Evolutionary conservation across 2,797 vertebrate genomes (phyloP).

Genomic region (Dromococcyx pavoninus): DNA sequence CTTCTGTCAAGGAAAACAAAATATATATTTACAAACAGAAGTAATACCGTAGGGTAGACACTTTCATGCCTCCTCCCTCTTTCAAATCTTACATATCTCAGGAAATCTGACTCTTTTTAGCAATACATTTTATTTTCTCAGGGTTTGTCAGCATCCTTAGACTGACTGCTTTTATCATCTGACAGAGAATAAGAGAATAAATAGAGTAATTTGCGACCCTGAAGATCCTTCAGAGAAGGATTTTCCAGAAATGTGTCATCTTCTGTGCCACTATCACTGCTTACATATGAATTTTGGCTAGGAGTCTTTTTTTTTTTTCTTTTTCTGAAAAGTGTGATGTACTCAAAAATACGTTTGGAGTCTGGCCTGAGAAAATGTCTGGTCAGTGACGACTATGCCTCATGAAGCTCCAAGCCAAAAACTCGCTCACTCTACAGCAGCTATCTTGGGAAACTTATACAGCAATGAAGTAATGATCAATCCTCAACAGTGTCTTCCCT

Average conservation of each 20-base stretch:
- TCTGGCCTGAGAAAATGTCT: neutral
- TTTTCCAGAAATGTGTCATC: neutral
- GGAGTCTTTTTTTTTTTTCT: neutral
- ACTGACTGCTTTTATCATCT: neutral
- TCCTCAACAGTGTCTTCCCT: neutral
- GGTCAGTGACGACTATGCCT: neutral
- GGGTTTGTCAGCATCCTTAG: neutral
- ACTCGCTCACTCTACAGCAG: neutral
- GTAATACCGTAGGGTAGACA: neutral
- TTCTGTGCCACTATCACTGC: neutral
- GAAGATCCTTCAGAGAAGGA: neutral
- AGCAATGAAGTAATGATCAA: neutral
- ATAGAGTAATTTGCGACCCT: neutral
- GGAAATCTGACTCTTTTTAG: neutral
- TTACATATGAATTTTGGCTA: neutral
- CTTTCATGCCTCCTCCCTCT: neutral
- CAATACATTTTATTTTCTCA: neutral
- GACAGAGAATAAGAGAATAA: neutral
- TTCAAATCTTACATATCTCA: neutral
- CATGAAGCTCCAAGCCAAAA: neutral
- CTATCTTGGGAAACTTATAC: neutral
- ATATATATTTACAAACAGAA: neutral
- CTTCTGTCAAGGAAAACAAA: neutral
- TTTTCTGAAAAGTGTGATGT: neutral
- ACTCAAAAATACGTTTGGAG: neutral